Evolutionary conservation across 2,797 vertebrate genomes (phyloP).

Genomic region (Sebastes elongatus): DNA sequence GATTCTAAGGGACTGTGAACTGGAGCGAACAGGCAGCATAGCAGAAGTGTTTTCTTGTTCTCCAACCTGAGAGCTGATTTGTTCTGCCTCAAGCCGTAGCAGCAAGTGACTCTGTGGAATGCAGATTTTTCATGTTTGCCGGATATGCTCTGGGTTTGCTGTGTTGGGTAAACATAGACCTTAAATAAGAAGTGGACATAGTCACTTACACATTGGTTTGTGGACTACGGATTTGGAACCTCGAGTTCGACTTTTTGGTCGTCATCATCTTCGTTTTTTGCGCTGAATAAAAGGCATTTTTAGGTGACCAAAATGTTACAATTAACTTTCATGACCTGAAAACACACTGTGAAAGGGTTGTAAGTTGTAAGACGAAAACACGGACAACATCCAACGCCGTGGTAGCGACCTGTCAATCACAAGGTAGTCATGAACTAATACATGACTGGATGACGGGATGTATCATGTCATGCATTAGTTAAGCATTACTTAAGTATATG

Average conservation of each 20-base stretch:
- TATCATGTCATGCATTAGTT: not conserved
- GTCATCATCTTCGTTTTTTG: not conserved
- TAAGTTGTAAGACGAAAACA: not conserved
- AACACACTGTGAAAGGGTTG: too few species aligned
- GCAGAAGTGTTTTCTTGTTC: not conserved
- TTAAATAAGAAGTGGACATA: not conserved
- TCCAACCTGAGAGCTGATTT: constrained; percentile 19
- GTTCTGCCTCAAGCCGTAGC: constrained; percentile 22
- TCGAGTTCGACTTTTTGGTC: not conserved
- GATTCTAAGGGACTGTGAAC: not conserved
- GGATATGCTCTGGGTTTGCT: not conserved
- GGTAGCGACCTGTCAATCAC: too few species aligned
- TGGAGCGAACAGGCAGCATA: not conserved
- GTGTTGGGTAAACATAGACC: not conserved
- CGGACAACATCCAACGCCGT: not conserved
- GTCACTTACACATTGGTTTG: not conserved
- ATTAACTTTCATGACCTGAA: not conserved
- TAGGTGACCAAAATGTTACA: not conserved
- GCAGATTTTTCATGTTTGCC: constrained; percentile 16
- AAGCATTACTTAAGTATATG: not conserved
- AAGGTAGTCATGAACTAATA: not conserved
- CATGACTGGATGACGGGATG: not conserved
- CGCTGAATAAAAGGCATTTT: not conserved
- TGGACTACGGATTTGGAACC: not conserved
- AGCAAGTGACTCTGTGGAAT: constrained; percentile 15